A percentile compares a stretch with the other conserved stretches of the same genome.
Evolutionary conservation across 30 jellyfish, hydroid and myxozoan species (phyloP).

Genomic region (Turritopsis dohrnii): DNA sequence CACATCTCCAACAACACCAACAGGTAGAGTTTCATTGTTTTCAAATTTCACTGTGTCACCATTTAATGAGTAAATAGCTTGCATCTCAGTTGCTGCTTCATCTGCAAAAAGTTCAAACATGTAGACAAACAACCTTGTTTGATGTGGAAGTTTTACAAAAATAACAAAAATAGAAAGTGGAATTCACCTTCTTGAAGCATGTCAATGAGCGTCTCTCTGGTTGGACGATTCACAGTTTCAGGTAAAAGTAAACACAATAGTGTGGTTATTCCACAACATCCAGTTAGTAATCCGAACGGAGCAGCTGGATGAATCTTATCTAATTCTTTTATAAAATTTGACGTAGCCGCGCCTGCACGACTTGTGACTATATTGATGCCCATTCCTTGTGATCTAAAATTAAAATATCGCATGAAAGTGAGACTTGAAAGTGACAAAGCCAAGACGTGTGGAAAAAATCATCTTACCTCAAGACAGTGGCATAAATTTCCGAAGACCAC

Average conservation of each 20-base stretch:
- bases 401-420: neutral
- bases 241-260: slow-evolving; percentile 17
- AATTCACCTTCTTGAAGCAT: neutral
- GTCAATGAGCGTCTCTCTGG: slow-evolving; percentile 16
- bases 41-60: neutral
- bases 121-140: neutral
- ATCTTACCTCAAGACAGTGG: slow-evolving; percentile 80
- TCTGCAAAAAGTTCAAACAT: neutral
- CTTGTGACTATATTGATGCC: slow-evolving; percentile 21
- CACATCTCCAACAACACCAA: neutral
- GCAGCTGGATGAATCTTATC: slow-evolving; percentile 31
- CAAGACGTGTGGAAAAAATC: too few species aligned
- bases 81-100: neutral
- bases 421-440: neutral
- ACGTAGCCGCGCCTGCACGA: slow-evolving; percentile 33
- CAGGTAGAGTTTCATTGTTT: neutral
- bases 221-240: slow-evolving; percentile 7
- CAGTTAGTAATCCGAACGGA: slow-evolving; percentile 11
- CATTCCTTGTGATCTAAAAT: slow-evolving; percentile 35
- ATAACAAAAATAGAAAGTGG: neutral
- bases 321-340: neutral
- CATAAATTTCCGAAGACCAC: slow-evolving; percentile 79
- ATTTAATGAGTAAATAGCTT: neutral
- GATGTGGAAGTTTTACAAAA: neutral
- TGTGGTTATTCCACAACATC: neutral